Conservation (phyloP, 2,888 invertebrate genomes). For the Hyposoter didymator region DNA sequence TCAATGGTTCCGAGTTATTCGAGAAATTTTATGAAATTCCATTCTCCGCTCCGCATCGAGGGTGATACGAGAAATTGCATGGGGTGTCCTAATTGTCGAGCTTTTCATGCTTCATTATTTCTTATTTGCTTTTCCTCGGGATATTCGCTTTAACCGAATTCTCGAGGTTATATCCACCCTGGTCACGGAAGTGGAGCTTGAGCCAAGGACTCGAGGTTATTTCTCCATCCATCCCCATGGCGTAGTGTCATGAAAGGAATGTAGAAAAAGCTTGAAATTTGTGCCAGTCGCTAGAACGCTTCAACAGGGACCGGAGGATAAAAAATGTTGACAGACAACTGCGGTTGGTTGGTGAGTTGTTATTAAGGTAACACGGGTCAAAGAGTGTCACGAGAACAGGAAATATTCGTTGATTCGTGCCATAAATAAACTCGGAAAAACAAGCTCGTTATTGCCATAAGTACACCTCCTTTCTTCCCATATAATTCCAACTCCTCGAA, state of each 20-base stretch:
- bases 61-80: conserved; percentile 54
- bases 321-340: conserved; percentile 9
- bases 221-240: conserved; percentile 14
- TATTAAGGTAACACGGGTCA: conserved; percentile 22
- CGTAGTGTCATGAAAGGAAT: conserved; percentile 30
- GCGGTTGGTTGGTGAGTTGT: conserved; percentile 25
- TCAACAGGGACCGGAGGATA: not conserved
- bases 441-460: not conserved
- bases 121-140: not conserved
- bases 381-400: not conserved
- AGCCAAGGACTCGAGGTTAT: conserved; percentile 8
- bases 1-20: not conserved
- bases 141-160: conserved; percentile 17
- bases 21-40: conserved; percentile 12
- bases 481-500: not conserved
- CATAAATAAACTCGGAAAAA: conserved; percentile 10
- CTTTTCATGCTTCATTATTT: conserved; percentile 15
- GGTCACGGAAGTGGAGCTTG: not conserved
- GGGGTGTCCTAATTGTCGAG: conserved; percentile 66
- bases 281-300: not conserved
- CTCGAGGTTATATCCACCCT: conserved; percentile 24
- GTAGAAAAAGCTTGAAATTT: conserved; percentile 30
- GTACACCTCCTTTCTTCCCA: not conserved
- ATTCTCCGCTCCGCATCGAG: conserved; percentile 55
- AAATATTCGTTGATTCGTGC: conserved; percentile 14